phyloP scores from a whole-genome alignment of 2,888 invertebrate species.

The Hypsopygia costalis region DNA sequence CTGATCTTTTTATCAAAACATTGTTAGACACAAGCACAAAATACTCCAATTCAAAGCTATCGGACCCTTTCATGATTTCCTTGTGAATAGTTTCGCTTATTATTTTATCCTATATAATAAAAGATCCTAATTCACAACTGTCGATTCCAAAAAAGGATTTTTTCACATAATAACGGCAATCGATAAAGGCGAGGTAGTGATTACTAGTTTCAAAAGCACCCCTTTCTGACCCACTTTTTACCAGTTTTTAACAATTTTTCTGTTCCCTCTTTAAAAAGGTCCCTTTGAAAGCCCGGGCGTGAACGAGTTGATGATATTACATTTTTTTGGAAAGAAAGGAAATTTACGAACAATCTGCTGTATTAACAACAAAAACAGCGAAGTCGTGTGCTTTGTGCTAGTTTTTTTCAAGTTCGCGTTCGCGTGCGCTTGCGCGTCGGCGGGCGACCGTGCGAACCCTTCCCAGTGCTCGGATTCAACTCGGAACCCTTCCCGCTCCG shows the following conservation, averaged over 20 bases:
- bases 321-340: slow-evolving; percentile 69
- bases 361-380: slow-evolving; percentile 78
- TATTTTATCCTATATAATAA: slow-evolving; percentile 52
- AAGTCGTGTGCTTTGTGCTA: slow-evolving; percentile 68
- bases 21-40: slow-evolving; percentile 2
- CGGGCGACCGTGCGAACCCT: slow-evolving; percentile 75
- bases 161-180: slow-evolving; percentile 77
- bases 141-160: slow-evolving; percentile 55
- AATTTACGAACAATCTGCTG: slow-evolving; percentile 78
- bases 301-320: slow-evolving; percentile 81
- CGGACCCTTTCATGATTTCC: slow-evolving; percentile 35
- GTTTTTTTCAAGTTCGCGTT: slow-evolving; percentile 75
- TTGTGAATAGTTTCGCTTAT: slow-evolving; percentile 38
- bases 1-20: no score
- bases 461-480: slow-evolving; percentile 58
- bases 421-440: slow-evolving; percentile 80
- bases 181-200: slow-evolving; percentile 74
- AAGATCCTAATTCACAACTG: slow-evolving; percentile 62
- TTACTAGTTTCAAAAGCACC: slow-evolving; percentile 78
- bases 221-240: slow-evolving; percentile 81
- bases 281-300: slow-evolving; percentile 78
- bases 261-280: slow-evolving; percentile 70
- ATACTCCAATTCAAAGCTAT: slow-evolving; percentile 14
- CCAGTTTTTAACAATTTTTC: slow-evolving; percentile 74
- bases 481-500: slow-evolving; percentile 64